Evolutionary conservation across 2,113 vertebrate genomes (phyloP), one percentile per base, ranked within the genome.

Genomic region (Excalfactoria chinensis): DNA sequence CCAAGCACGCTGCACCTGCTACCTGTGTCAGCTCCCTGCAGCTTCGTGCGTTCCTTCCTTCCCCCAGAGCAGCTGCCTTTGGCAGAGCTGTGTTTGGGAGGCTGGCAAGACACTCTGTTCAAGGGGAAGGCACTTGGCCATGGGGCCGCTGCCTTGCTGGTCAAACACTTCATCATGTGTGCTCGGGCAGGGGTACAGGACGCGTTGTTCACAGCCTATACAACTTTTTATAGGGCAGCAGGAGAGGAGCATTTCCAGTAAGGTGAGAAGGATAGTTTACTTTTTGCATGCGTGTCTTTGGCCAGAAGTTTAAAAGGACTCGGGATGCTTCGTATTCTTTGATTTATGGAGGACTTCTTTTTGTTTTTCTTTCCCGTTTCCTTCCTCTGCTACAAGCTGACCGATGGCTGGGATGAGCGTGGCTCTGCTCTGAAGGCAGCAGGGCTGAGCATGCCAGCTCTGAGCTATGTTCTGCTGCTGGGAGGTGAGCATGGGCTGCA

Each of bases 221-320:
- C 78, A 73, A 28, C 7, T 12, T 88, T 93, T 89, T 75, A 37
- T 25, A 69, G 89, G 79, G 84, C 82, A 74, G 73, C 56, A 34
- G 59, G 23, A 73, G 62, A 66, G 46, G 37, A 93, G 19, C 87
- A 21, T 90, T 96, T 97, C 95, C 93, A 96, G 95, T 86, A 95
- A 95, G 72, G 40, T 34, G 5, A 92, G 86, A 44, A 74, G 82
- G 44, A 70, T 43, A 72, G 40, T 92, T 95, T 90, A 62, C 76
- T 87, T 94, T 73, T 69, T 41, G 6, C n/a, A 7, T 70, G 34
- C 48, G 41, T 79, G 6, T 62, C 77, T 80, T 86, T 92, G 68
- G 77, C 95, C 51, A 81, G 77, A 26, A 73, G 32, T 93, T 83
- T 77, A 44, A 71, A 95, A 89, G 89, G 66, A 37, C 71, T 85